These are phyloP conservation scores for Eupeodes luniger DNA, from an alignment of 2,888 invertebrate genomes.

Conservation along the genomic window DNA sequence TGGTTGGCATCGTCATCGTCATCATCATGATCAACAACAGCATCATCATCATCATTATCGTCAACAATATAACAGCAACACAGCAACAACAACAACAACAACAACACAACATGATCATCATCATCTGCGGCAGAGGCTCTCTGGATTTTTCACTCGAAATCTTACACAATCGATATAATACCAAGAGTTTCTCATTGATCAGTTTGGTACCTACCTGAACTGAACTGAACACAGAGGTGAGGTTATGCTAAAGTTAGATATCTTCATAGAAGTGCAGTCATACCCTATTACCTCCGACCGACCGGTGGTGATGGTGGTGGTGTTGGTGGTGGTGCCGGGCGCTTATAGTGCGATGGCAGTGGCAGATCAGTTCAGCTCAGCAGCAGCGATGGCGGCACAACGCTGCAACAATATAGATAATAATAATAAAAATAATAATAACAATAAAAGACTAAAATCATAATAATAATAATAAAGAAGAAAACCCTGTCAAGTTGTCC, in stretches of 20 bases:
- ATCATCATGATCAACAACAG: conserved; percentile 15
- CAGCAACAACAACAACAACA: neutral
- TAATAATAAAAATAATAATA: conserved; percentile 44
- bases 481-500: conserved; percentile 64
- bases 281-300: conserved; percentile 63
- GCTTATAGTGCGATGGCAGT: neutral
- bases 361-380: neutral
- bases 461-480: conserved; percentile 33
- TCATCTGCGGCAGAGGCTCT: conserved; percentile 69
- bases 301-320: neutral
- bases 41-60: neutral
- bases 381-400: conserved; percentile 2
- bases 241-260: conserved; percentile 55
- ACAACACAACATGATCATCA: conserved; percentile 38
- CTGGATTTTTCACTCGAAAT: conserved; percentile 76
- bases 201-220: conserved; percentile 53
- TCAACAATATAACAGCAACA: neutral
- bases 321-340: too few relatives aligned
- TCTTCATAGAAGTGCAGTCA: conserved; percentile 48
- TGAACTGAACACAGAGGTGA: conserved; percentile 60
- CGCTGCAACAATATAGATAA: conserved; percentile 44
- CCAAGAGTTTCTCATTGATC: conserved; percentile 76
- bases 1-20: conserved; percentile 17
- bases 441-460: conserved; percentile 41
- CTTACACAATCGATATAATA: conserved; percentile 76